Conservation (phyloP, 35 echinoderm and acorn worm genomes). For the Diadema setosum region DNA sequence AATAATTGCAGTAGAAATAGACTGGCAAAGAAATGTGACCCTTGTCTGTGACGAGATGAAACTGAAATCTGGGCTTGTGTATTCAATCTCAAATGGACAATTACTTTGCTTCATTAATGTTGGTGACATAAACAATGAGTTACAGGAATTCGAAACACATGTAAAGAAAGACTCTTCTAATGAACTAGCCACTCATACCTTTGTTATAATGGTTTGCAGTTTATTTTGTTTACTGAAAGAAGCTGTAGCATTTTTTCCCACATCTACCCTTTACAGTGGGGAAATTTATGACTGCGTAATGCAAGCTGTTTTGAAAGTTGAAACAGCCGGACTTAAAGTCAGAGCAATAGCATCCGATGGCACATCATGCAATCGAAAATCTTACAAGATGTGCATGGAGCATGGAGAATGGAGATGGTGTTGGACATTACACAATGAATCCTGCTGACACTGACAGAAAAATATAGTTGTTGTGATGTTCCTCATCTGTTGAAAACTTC, state of each 20-base stretch:
- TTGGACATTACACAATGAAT: neutral
- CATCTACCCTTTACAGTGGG: neutral
- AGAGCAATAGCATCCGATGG: constrained; percentile 43
- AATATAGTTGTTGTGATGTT: constrained; percentile 62
- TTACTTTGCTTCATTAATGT: constrained; percentile 19
- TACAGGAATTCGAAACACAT: neutral
- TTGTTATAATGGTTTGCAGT: constrained; percentile 23
- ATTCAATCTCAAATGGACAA: neutral
- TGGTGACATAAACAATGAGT: neutral
- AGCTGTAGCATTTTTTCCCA: neutral
- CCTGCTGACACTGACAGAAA: neutral
- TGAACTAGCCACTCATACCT: constrained; percentile 10
- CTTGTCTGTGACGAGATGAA: neutral
- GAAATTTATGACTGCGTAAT: neutral
- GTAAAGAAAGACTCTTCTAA: neutral
- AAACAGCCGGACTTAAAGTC: constrained; percentile 23
- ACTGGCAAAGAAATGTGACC: neutral
- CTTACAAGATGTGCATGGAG: neutral
- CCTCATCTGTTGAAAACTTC: constrained; percentile 69
- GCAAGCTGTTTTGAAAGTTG: neutral
- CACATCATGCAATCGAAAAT: constrained; percentile 41
- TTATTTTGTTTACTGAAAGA: neutral
- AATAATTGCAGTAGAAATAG: neutral
- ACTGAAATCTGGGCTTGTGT: neutral
- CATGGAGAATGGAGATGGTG: neutral